A percentile compares a stretch with the other conserved stretches of the same genome.
Conservation (phyloP, 2,888 invertebrate species). For the Pyrrhia umbra region DNA sequence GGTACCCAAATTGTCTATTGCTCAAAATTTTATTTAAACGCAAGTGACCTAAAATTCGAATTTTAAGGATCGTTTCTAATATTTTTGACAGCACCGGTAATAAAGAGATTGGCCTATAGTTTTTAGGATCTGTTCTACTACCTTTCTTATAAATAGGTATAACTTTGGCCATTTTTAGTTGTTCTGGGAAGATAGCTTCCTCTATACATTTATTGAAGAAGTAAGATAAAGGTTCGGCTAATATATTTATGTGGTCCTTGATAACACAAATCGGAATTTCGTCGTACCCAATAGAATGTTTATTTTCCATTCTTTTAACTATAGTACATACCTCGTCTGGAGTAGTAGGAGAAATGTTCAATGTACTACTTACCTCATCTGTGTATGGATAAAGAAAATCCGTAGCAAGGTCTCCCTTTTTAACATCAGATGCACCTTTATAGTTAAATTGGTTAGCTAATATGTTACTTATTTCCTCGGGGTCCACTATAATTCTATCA, state of each 20-base stretch:
- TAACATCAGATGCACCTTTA: neutral
- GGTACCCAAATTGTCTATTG: neutral
- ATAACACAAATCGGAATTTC: constrained; percentile 22
- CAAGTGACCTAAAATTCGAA: neutral
- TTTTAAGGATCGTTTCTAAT: neutral
- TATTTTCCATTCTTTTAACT: constrained; percentile 16
- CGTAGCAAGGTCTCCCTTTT: neutral
- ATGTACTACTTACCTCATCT: neutral
- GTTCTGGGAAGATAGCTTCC: neutral
- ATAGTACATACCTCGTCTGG: constrained; percentile 4
- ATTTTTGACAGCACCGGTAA: neutral
- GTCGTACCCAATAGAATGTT: constrained; percentile 23
- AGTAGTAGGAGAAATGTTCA: neutral
- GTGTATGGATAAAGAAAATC: neutral
- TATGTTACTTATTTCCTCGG: neutral
- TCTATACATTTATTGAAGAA: constrained; percentile 24
- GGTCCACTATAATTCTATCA: neutral
- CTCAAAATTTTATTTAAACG: neutral
- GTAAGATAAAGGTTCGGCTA: constrained; percentile 20
- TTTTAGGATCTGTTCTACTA: neutral
- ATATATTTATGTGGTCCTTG: constrained; percentile 26
- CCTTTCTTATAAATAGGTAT: constrained; percentile 1
- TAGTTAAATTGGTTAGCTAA: neutral
- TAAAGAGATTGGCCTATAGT: neutral
- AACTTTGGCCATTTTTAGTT: no score